Base-by-base conservation (phyloP, 2,797 vertebrate species). In the Amblyopsis hoosieri region DNA sequence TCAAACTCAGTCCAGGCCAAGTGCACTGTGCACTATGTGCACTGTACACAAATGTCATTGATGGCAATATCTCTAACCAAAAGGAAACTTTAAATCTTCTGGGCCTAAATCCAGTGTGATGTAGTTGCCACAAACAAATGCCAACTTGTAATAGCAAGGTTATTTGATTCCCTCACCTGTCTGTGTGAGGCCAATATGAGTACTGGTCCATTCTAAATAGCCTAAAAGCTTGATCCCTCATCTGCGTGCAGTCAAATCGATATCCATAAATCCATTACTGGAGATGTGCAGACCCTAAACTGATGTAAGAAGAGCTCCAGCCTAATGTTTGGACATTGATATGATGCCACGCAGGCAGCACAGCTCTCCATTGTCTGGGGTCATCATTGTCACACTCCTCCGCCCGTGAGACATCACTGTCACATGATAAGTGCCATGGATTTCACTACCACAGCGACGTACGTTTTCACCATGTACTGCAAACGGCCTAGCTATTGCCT, bases 201-300 rank as follows among this genome's bases (percentile, higher is more conserved):
- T 78, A 80, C 85, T 78, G 77, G 84, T 80, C 83, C 76, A 75
- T 83, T 83, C 75, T 72, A 82, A 86, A 84, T 74, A 69, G 76
- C 75, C 87, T 88, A 81, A 90, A 85, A 91, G 89, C 88, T 76
- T 75, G 64, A 76, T 83, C 82, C 76, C 75, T 74, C 79, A 72
- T 87, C 87, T 84, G 86, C 81, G 84, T 81, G 85, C 66, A 82
- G 80, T 69, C 78, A 74, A 87, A 92, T 93, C 92, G 85, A 92
- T 92, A 91, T 63, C 66, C 64, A 85, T 75, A 74, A 77, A 81
- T 71, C 90, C 89, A 92, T 92, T 93, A 92, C 79, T 74, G 69
- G 66, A 58, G 83, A 45, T 69, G 66, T 76, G 79, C 71, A 78
- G 74, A 66, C 84, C 83, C 88, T 85, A 72, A 72, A 70, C 66